Conservation (phyloP, 2,113 vertebrate species). For the Mus spicilegus region DNA sequence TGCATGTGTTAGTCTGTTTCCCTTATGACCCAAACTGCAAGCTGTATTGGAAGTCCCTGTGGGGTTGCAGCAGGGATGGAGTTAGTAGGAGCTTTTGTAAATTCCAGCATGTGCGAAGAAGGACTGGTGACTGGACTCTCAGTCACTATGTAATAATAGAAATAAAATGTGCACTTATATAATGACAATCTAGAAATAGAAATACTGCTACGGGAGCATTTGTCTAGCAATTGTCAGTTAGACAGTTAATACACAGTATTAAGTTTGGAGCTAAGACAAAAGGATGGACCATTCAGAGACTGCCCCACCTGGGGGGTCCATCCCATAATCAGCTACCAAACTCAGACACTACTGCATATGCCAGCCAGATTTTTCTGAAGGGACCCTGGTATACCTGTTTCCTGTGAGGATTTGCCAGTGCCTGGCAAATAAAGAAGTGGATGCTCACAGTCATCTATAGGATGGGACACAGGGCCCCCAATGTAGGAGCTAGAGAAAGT, state of each 20-base stretch:
- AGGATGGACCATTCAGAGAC: too few relatives aligned
- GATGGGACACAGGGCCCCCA: too few relatives aligned
- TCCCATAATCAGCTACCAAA: too few relatives aligned
- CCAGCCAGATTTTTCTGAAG: too few relatives aligned
- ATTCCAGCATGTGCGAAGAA: constrained; percentile 7
- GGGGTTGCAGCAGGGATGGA: not conserved
- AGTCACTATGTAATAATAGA: not conserved
- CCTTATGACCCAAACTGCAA: constrained; percentile 7
- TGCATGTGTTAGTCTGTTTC: not conserved
- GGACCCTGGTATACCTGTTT: too few relatives aligned
- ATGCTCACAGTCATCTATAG: too few relatives aligned
- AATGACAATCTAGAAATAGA: constrained; percentile 27
- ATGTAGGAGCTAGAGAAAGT: too few relatives aligned
- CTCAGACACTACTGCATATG: too few relatives aligned
- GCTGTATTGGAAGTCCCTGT: not conserved
- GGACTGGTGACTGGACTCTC: not conserved
- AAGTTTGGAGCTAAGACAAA: too few relatives aligned
- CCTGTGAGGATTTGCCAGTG: too few relatives aligned
- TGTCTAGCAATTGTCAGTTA: constrained; percentile 15
- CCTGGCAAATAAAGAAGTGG: too few relatives aligned
- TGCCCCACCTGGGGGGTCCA: too few relatives aligned
- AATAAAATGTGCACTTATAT: not conserved
- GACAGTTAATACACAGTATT: not conserved
- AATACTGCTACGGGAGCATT: not conserved
- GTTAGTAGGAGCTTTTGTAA: constrained; percentile 3